Conservation (phyloP, 23 tunicate genomes). For the Clavelina lepadiformis region DNA sequence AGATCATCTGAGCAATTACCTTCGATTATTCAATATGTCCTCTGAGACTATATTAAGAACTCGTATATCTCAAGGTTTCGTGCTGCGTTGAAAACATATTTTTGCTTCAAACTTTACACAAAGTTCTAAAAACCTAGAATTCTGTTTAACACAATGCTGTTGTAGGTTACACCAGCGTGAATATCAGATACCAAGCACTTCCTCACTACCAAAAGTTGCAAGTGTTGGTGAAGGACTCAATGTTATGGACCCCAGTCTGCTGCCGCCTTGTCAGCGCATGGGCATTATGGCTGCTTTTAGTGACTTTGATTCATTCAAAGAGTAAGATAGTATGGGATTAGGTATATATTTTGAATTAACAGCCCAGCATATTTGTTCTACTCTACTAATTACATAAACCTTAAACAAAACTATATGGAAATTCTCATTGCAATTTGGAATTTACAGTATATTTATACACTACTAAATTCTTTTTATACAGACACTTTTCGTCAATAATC, state of each 20-base stretch:
- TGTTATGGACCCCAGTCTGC: constrained; percentile 58
- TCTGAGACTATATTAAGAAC: no score
- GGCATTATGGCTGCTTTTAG: constrained; percentile 95
- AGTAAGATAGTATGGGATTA: no score
- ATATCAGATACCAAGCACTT: constrained; percentile 81
- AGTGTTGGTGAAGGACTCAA: constrained; percentile 96
- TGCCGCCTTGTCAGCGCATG: constrained; percentile 96
- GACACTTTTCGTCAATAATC: constrained; percentile 57
- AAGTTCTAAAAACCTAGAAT: not conserved
- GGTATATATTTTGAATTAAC: no score
- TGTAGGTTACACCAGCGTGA: constrained; percentile 83
- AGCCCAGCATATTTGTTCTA: no score
- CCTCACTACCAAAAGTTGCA: constrained; percentile 90
- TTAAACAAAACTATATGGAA: no score
- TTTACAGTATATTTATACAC: no score
- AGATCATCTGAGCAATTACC: no score
- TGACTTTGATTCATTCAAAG: constrained; percentile 57
- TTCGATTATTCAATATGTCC: no score
- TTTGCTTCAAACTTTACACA: not conserved
- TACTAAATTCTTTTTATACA: constrained; percentile 8
- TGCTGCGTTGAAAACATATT: not conserved
- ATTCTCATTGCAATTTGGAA: no score
- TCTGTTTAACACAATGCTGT: not conserved
- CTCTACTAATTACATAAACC: no score
- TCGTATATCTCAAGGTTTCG: no score